These are phyloP conservation scores for Pegoplata infirma DNA, from an alignment of 2,888 invertebrate genomes.

Conservation along the genomic window DNA sequence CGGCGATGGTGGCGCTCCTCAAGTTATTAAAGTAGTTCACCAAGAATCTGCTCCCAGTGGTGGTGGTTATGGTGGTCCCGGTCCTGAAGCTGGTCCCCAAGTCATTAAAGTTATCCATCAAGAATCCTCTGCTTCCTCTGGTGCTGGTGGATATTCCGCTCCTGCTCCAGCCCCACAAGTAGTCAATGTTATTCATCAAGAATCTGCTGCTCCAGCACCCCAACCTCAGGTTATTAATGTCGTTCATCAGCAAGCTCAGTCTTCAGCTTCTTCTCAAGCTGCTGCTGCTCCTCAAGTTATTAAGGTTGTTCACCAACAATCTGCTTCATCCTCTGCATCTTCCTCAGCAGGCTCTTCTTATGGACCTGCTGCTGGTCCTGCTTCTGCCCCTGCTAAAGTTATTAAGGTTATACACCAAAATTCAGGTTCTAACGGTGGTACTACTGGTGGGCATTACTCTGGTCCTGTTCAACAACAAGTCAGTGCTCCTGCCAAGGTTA, in stretches of 20 bases:
- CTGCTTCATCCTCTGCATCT: slow-evolving; percentile 49
- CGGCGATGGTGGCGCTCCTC: slow-evolving; percentile 55
- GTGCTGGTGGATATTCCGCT: slow-evolving; percentile 19
- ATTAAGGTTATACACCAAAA: slow-evolving; percentile 70
- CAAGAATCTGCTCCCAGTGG: slow-evolving; percentile 43
- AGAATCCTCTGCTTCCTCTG: slow-evolving; percentile 15
- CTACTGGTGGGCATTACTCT: too few relatives aligned
- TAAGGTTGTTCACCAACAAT: slow-evolving; percentile 64
- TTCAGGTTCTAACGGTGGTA: background rate
- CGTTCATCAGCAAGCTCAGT: slow-evolving; percentile 65
- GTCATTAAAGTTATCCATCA: slow-evolving; percentile 67
- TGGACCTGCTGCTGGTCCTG: slow-evolving; percentile 4
- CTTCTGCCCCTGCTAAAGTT: slow-evolving; percentile 64
- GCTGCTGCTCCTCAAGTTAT: slow-evolving; percentile 65
- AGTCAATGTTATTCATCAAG: too few relatives aligned
- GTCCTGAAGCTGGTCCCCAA: slow-evolving; percentile 57
- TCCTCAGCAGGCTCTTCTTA: slow-evolving; percentile 15
- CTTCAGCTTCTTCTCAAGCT: background rate
- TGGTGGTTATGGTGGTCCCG: slow-evolving; percentile 11
- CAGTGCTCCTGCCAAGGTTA: slow-evolving; percentile 66
- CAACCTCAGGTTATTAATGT: slow-evolving; percentile 68
- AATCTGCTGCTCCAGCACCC: slow-evolving; percentile 10
- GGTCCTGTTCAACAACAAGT: slow-evolving; percentile 32
- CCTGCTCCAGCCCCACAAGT: slow-evolving; percentile 24
- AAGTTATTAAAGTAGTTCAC: slow-evolving; percentile 67